These are phyloP conservation scores for Noctuana brunneofusca DNA, from an alignment of 2,888 invertebrate species.

Conservation along the genomic window DNA sequence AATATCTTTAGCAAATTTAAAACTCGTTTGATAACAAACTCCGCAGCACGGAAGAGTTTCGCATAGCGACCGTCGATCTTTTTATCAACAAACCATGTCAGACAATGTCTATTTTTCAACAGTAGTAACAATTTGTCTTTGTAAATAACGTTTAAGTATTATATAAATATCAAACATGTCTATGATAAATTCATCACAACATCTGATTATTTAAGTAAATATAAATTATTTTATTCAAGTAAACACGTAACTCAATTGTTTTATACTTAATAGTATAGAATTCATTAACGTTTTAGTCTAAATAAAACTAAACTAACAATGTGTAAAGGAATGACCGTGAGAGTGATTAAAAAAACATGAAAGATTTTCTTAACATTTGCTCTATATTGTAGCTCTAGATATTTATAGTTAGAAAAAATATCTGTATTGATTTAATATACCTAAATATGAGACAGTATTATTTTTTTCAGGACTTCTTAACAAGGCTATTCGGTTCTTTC, in stretches of 20 bases:
- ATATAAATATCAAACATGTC: slow-evolving; percentile 29
- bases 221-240: slow-evolving; percentile 8
- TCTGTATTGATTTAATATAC: neutral
- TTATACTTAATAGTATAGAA: neutral
- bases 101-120: slow-evolving; percentile 24
- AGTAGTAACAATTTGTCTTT: slow-evolving; percentile 18
- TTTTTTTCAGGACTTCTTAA: neutral
- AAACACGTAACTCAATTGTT: slow-evolving; percentile 10
- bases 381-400: neutral
- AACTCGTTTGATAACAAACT: slow-evolving; percentile 23
- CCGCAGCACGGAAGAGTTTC: slow-evolving; percentile 27
- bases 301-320: too few relatives aligned
- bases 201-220: slow-evolving; percentile 27
- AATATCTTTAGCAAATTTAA: slow-evolving; percentile 5
- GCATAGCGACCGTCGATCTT: slow-evolving; percentile 32
- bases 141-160: slow-evolving; percentile 24
- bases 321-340: neutral
- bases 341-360: neutral
- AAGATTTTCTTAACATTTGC: neutral
- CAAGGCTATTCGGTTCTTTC: neutral
- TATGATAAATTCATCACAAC: slow-evolving; percentile 28
- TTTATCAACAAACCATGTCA: slow-evolving; percentile 30
- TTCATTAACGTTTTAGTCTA: neutral
- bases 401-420: neutral
- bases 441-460: too few relatives aligned